These are phyloP conservation scores for Synanceia verrucosa DNA, from an alignment of 2,797 vertebrate species.

Conservation along the genomic window DNA sequence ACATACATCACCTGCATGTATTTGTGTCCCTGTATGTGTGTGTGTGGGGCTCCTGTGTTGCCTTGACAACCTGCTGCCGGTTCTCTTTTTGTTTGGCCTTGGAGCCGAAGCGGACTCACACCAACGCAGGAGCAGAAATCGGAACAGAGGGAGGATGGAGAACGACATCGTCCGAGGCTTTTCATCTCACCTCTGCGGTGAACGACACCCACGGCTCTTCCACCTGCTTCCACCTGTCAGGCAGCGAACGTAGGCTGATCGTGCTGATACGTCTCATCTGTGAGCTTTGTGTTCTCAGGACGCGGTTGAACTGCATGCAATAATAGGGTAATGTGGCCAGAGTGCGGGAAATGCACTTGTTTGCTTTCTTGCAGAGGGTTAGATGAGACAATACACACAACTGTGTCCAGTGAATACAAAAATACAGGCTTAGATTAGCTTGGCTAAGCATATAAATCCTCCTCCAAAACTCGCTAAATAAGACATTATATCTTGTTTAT, in stretches of 20 bases:
- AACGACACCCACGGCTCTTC: constrained; percentile 67
- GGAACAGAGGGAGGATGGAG: constrained; percentile 59
- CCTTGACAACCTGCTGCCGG: constrained; percentile 73
- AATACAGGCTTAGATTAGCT: background rate
- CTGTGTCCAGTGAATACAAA: background rate
- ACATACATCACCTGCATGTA: constrained; percentile 51
- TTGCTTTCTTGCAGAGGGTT: background rate
- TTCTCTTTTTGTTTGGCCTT: constrained; percentile 73
- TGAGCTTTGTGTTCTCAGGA: constrained; percentile 14
- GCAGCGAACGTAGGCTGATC: constrained; percentile 49
- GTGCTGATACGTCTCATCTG: constrained; percentile 38
- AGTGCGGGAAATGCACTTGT: background rate
- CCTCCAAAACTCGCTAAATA: background rate
- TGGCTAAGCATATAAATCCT: background rate
- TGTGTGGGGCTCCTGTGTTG: constrained; percentile 56
- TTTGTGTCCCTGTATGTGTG: constrained; percentile 7
- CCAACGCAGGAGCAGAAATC: constrained; percentile 63
- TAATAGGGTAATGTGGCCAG: background rate
- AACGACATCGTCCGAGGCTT: constrained; percentile 44
- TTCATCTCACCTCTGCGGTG: constrained; percentile 55
- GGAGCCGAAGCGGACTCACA: constrained; percentile 56
- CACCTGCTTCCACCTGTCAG: constrained; percentile 68
- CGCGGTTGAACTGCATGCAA: background rate
- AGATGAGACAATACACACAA: background rate
- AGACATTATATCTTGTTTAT: background rate